Percentiles rank a stretch among this genome's conserved stretches.
Evolutionary conservation across 2,888 invertebrate genomes (phyloP).

Genomic region (Hyppa rectilinea): DNA sequence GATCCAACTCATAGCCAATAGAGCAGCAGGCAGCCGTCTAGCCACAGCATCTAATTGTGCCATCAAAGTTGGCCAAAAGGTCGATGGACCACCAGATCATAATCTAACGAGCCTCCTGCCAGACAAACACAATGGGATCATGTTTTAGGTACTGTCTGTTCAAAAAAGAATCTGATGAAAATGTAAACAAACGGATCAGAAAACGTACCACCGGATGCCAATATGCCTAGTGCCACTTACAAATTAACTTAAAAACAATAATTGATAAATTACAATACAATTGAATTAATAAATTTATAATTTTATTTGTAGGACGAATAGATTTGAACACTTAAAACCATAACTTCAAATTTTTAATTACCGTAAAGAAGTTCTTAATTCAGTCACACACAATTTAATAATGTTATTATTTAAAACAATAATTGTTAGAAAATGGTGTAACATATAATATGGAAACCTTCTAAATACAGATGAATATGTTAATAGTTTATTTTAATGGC

Average conservation of each 20-base stretch:
- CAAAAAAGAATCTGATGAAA: not conserved
- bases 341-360: no score
- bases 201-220: not conserved
- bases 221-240: not conserved
- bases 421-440: no score
- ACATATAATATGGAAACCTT: not conserved
- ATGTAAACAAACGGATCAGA: not conserved
- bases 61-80: constrained; percentile 22
- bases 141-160: not conserved
- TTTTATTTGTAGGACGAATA: no score
- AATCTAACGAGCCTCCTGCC: not conserved
- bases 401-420: no score
- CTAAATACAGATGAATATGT: not conserved
- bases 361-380: no score
- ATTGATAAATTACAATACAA: no score
- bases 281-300: no score
- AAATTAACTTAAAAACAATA: no score
- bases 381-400: no score
- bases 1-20: not conserved
- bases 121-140: constrained; percentile 23
- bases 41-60: constrained; percentile 16
- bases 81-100: constrained; percentile 10
- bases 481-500: no score
- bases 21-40: constrained; percentile 1
- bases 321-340: no score